Base-by-base conservation (phyloP, 1,140 invertebrate genomes). In the Parapsyche elsis region DNA sequence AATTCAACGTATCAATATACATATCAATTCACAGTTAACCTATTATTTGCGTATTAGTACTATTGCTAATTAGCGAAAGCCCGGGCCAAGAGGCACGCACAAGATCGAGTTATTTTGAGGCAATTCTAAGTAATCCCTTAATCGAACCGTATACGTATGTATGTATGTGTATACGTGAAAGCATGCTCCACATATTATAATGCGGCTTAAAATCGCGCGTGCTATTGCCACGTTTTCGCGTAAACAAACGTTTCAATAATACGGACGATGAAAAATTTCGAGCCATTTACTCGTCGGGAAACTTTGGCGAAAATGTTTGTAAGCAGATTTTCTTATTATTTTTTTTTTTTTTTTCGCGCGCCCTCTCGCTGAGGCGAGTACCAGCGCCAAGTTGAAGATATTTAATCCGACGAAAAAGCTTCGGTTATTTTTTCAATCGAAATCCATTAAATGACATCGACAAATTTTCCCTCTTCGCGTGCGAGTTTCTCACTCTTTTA, bases 371-470 rank as follows among this genome's bases (percentile, higher is more conserved):
- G 14, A 14, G 5, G 30, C 21, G 24, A 5, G 19, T 26, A 71
- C 21, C 38, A 4, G 45, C 46, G 23, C 73, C 19, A 75, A 75
- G 45, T 75, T 75, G 44, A 46, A 21, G 45, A 75, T 75, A 24
- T 75, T 46, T 57, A 75, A 49, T 75, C 73, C 24, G 49, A 30
- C 23, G 64, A 67, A 67, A 67, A 67, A 67, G 64, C 64, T 67
- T 24, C 49, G 21, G 73, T 46, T 75, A 75, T 75, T 78, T 78
- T 76, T 78, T 78, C 76, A 78, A 78, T 70, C 67, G 19, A 30
- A 70, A 67, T 71, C 76, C 76, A 78, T 78, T 78, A 78, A 70
- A 70, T 78, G 38, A 78, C 67, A 26, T 78, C 46, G 61, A 67
- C 38, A 26, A 44, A 77, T 45, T 21, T 78, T 78, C 24, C 45